Base-by-base conservation (phyloP, 2,113 vertebrate species). In the Ramphastos sulfuratus region DNA sequence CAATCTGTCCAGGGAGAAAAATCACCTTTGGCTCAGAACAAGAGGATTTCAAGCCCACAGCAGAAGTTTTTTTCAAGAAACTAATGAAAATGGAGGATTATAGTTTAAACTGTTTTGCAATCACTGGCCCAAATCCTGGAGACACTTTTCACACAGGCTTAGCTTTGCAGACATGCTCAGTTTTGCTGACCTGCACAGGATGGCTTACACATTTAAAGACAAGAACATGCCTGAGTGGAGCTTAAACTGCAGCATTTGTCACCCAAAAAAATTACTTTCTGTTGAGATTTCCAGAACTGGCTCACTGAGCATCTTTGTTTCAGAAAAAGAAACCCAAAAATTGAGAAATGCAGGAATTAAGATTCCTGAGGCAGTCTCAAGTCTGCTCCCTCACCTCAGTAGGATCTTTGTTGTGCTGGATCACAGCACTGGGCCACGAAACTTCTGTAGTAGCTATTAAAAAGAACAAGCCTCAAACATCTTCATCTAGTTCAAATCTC, bases 81-180 rank as follows among this genome's bases (percentile, higher is more conserved):
- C 54, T 72, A 35, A 83, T 65, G 85, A 85, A 93, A 96, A 94
- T 80, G 69, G 72, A 91, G 85, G 87, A 72, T 94, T 95, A 78
- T 9, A 59, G 78, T 63, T 93, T 79, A 42, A 89, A 91, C 58
- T 84, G 76, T 88, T 94, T 90, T 79, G 94, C 90, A 95, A 66
- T 91, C 19, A 0, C 67, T 93, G 90, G 93, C 94, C 91, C 78
- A 61, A 23, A 3, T 86, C 87, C 82, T 86, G 70, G 65, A 81
- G 80, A 58, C 30, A 23, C 82, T 95, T 89, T 83, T 89, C 79
- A 81, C 75, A 69, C 15, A 6, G 10, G 4, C 81, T 83, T 56
- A 27, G 23, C 54, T 76, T 89, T 9, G 6, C 17, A 20, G 16
- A 31, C 4, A 0, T 23, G 74, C 44, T 78, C 60, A 15, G 58